Evolutionary conservation across 1,140 invertebrate genomes (phyloP), one percentile per base, ranked within the genome.

Genomic region (Hycleus cichorii): DNA sequence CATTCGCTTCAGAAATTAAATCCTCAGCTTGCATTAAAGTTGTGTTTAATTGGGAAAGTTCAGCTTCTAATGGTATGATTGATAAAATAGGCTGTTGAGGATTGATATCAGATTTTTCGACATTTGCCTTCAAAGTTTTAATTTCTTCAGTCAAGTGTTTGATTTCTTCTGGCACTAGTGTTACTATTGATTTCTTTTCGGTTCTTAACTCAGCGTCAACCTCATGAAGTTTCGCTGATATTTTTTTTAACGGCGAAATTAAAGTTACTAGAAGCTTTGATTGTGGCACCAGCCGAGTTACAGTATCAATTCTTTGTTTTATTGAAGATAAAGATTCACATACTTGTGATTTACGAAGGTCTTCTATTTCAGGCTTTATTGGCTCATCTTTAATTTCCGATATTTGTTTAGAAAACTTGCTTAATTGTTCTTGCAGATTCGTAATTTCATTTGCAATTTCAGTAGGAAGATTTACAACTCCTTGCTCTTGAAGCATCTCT

Each of bases 271-370:
- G 11, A 6, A 38, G 10, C 25, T 60, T 54, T 1, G 47, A 8
- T 55, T 51, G 49, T 3, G 47, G 48, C 9, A 46, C 24, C 24
- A 11, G 2, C 42, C 51, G 32, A 4, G 48, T 10, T 1, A 59
- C 45, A 45, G 39, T 63, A n/a, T 57, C 49, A 5, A 65, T 47
- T 48, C 39, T 43, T 45, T 56, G 27, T 60, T 65, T 65, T 12
- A 63, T 6, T 7, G 38, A 38, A 11, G 49, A 8, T 11, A 62
- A 39, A 47, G 58, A 53, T 8, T 45, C 49, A 4, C 48, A 26
- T 1, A 64, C 7, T 48, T 58, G 39, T 24, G 47, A 55, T 42
- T 55, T 51, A 3, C 49, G 39, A 5, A 44, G 7, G 12, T 61
- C 45, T 5, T 32, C 11, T 7, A 56, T n/a, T 47, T 56, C 48